phyloP scores from a whole-genome alignment of 2,113 vertebrate genomes.

The Potamarius usumacintae region DNA sequence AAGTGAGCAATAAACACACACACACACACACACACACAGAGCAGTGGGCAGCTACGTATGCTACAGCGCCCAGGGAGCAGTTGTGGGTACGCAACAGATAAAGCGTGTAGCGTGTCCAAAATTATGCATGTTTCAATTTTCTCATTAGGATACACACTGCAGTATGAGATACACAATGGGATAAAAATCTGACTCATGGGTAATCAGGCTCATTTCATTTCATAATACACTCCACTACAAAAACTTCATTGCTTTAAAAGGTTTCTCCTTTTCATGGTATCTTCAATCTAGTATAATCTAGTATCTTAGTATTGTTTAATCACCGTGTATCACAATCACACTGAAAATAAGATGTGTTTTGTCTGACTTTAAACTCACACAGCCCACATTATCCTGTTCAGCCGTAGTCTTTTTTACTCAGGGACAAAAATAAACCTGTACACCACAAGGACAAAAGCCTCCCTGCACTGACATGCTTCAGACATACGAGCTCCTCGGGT shows the following conservation, averaged over 20 bases:
- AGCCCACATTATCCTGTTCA: background rate
- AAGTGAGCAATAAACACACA: no score
- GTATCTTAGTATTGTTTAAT: background rate
- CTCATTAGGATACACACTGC: background rate
- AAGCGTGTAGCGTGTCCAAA: background rate
- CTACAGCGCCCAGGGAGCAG: no score
- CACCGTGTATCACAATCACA: background rate
- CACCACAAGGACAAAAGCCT: slow-evolving; percentile 12
- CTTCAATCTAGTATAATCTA: background rate
- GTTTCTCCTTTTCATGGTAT: background rate
- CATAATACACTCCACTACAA: background rate
- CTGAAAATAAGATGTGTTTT: background rate
- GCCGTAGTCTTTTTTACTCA: background rate
- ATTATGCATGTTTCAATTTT: slow-evolving; percentile 21
- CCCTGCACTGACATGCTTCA: slow-evolving; percentile 18
- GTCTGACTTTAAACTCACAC: background rate
- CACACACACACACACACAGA: no score
- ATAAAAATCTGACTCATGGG: slow-evolving; percentile 17
- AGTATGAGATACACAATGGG: background rate
- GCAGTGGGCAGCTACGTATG: no score
- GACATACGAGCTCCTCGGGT: slow-evolving; percentile 16
- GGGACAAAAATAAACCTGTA: slow-evolving; percentile 11
- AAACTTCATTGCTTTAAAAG: background rate
- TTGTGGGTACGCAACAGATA: background rate
- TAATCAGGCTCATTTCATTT: slow-evolving; percentile 9